Base-by-base conservation (phyloP, 1,140 invertebrate species). In the Drosophila bifasciata region DNA sequence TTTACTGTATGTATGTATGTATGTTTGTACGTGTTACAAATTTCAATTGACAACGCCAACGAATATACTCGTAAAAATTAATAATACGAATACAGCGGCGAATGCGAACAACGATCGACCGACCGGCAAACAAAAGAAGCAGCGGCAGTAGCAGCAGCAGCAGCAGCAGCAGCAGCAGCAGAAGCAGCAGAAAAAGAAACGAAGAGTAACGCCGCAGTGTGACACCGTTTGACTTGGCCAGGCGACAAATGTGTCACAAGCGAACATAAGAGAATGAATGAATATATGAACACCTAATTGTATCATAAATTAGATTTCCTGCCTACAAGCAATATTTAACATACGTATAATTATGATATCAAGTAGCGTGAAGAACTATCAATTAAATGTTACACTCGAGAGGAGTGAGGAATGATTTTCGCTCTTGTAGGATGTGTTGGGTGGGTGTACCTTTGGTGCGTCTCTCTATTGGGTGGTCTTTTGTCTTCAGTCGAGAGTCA, bases 181-280 rank as follows among this genome's bases (percentile, higher is more conserved):
- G 57, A 17, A 46, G 43, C 32, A 41, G 19, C 28, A 46, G 21
- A 59, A 59, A 23, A 23, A 51, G 48, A 51, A 51, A 52, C 43
- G 36, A 50, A 55, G 59, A 55, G 19, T 51, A 68, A 60, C 63
- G 43, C 51, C 63, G 43, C 45, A 53, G 51, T 48, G 48, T 58
- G 62, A 64, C 55, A 79, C 71, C 70, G 75, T 76, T 79, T 76
- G 75, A 71, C 78, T 51, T 49, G 57, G 15, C 62, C 62, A 60
- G 75, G 71, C 79, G 73, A 79, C 79, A 67, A 79, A 80, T 68
- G 57, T 64, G 59, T 52, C 11, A 11, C 32, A 11, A 36, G 11
- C 1, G 32, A 36, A 36, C n/a, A n/a, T n/a, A n/a, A n/a, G n/a
- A n/a, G n/a, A n/a, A n/a, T n/a, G n/a, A n/a, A n/a, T n/a, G n/a